Evolutionary conservation across 1,140 invertebrate species (phyloP).

Genomic region (Idris sp.): DNA sequence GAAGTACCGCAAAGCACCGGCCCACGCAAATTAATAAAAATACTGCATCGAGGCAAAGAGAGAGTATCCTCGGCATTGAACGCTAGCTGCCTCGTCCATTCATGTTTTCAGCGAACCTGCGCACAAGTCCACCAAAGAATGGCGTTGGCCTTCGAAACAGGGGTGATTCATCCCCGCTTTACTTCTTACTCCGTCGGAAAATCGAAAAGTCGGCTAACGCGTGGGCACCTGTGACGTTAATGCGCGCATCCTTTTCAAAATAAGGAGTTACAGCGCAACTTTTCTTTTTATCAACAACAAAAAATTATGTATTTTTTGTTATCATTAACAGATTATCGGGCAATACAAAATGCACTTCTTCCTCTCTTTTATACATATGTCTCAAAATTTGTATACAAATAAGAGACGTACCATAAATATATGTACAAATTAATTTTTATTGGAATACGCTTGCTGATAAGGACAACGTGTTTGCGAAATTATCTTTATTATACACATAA

Average conservation of each 20-base stretch:
- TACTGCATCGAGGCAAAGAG: slow-evolving; percentile 34
- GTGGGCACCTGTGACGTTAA: slow-evolving; percentile 50
- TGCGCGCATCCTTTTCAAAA: slow-evolving; percentile 6
- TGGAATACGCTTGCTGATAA: too few relatives aligned
- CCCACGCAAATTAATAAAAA: slow-evolving; percentile 58
- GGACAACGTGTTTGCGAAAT: too few relatives aligned
- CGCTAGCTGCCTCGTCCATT: slow-evolving; percentile 59
- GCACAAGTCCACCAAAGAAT: slow-evolving; percentile 17
- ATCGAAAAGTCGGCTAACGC: slow-evolving; percentile 48
- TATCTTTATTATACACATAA: too few relatives aligned
- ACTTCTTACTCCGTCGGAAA: slow-evolving; percentile 17
- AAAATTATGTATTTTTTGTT: too few relatives aligned
- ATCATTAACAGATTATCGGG: too few relatives aligned
- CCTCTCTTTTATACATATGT: too few relatives aligned
- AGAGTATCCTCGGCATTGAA: slow-evolving; percentile 56
- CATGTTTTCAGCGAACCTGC: slow-evolving; percentile 60
- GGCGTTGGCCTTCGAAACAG: slow-evolving; percentile 53
- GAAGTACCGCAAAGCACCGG: slow-evolving; percentile 48
- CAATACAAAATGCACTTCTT: too few relatives aligned
- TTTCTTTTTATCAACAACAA: too few relatives aligned
- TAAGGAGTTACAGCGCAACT: too few relatives aligned
- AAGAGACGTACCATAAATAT: too few relatives aligned
- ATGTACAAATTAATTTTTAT: too few relatives aligned
- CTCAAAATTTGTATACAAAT: too few relatives aligned
- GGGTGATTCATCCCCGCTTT: slow-evolving; percentile 40